phyloP scores from a whole-genome alignment of 2,797 vertebrate species.

The Chelidonichthys spinosus region DNA sequence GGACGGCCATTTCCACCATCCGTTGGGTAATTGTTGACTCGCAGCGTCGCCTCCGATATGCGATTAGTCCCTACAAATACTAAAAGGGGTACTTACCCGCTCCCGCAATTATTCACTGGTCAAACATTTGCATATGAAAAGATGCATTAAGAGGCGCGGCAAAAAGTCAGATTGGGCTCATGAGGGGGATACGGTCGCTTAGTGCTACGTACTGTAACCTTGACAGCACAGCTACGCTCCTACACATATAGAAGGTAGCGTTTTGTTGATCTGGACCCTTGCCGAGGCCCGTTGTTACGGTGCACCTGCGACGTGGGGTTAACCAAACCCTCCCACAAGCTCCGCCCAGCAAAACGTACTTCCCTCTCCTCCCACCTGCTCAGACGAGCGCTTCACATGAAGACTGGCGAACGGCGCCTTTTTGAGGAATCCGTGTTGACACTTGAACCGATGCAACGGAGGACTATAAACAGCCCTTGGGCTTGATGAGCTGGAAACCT shows the following conservation, averaged over 20 bases:
- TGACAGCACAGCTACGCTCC: conserved; percentile 13
- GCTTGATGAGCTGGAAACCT: conserved; percentile 59
- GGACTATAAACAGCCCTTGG: conserved; percentile 52
- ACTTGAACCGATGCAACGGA: conserved; percentile 47
- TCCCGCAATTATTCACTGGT: conserved; percentile 56
- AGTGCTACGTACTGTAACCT: conserved; percentile 30
- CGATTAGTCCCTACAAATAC: conserved; percentile 52
- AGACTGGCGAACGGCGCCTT: neutral
- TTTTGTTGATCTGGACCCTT: conserved; percentile 44
- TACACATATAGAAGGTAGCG: conserved; percentile 29
- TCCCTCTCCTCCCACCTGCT: conserved; percentile 33
- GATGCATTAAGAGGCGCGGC: conserved; percentile 47
- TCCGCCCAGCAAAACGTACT: conserved; percentile 21
- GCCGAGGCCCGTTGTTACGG: conserved; percentile 16
- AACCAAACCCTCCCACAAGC: conserved; percentile 18
- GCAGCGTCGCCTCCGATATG: conserved; percentile 68
- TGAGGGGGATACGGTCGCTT: conserved; percentile 15
- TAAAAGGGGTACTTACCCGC: conserved; percentile 34
- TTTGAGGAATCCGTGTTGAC: conserved; percentile 42
- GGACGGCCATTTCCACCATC: conserved; percentile 82
- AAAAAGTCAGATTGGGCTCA: conserved; percentile 36
- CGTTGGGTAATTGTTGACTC: conserved; percentile 86
- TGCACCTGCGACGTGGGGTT: conserved; percentile 19
- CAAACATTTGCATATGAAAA: conserved; percentile 65
- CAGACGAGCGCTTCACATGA: conserved; percentile 8